Evolutionary conservation across 2,797 vertebrate genomes (phyloP).

Genomic region (Artibeus lituratus): DNA sequence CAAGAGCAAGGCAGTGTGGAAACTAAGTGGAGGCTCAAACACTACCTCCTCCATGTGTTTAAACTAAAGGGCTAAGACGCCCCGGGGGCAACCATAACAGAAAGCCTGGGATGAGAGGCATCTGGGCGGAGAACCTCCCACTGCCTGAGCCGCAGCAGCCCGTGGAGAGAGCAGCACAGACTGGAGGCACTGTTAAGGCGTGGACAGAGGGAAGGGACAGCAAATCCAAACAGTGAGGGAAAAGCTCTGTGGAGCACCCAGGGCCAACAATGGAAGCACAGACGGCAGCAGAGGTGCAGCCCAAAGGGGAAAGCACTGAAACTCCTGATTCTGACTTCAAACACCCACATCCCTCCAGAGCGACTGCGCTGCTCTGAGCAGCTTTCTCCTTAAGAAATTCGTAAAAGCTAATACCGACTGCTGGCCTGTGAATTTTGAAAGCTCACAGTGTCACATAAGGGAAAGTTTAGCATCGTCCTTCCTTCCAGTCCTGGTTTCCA

Average conservation of each 20-base stretch:
- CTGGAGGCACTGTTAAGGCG: not conserved
- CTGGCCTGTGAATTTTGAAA: not conserved
- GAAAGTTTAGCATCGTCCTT: conserved; percentile 15
- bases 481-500: not conserved
- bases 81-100: conserved; percentile 68
- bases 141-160: not conserved
- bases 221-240: not conserved
- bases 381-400: conserved; percentile 3
- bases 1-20: not conserved
- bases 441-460: not conserved
- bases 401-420: not conserved
- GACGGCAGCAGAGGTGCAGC: not conserved
- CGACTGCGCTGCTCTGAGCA: not conserved
- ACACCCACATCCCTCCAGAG: not conserved
- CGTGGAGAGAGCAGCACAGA: not conserved
- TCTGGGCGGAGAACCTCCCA: conserved; percentile 20
- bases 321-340: not conserved
- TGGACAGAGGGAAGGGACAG: not conserved
- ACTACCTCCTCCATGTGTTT: conserved; percentile 52
- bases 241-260: not conserved
- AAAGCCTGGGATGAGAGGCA: conserved; percentile 45
- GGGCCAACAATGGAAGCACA: not conserved
- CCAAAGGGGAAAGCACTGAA: not conserved
- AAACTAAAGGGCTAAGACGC: conserved; percentile 68
- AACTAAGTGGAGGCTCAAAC: conserved; percentile 39